Evolutionary conservation across 2,888 invertebrate species (phyloP), one percentile per base, ranked within the genome.

Genomic region (Hirtodrosophila confusa): DNA sequence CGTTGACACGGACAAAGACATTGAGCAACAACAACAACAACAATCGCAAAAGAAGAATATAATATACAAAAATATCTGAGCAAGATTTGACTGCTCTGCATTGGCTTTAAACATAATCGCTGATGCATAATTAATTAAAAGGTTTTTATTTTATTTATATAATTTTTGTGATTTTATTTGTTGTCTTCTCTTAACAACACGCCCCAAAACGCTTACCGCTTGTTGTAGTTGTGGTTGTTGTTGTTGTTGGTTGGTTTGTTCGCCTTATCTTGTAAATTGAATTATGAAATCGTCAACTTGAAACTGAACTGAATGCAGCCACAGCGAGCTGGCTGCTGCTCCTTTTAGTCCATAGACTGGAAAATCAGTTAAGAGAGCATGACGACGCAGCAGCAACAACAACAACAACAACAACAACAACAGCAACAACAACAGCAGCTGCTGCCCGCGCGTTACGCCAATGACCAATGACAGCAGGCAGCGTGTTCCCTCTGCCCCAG

Each of bases 241-340:
- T 35, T 35, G 61, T 45, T 56, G 57, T 51, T 66, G 61, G 57
- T 56, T 63, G 76, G 65, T 62, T 73, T 75, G 75, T 75, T 65
- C 45, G 63, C 23, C 83, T 90, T 88, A 90, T 89, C 90, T 88
- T 80, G 86, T 89, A 89, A 85, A 89, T 89, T 89, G 89, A 90
- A 90, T 90, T 89, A 90, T 90, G 89, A 89, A 88, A 89, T 90
- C 90, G 85, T 88, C 88, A 88, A 89, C 82, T 89, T 78, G 84
- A 88, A 88, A 74, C 88, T 73, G 71, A 89, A 74, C 88, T 82
- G 83, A 88, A 87, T 84, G 69, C 78, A 75, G 82, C 49, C 48
- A 43, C 29, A 62, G 60, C 41, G 49, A 60, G 56, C 62, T 55
- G 72, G 31, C 49, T 62, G 84, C 68, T 88, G 82, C 84, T 88